Percentiles rank a stretch among this genome's conserved stretches.
phyloP scores from a whole-genome alignment of 2,888 invertebrate species.

The Thymelicus sylvestris region DNA sequence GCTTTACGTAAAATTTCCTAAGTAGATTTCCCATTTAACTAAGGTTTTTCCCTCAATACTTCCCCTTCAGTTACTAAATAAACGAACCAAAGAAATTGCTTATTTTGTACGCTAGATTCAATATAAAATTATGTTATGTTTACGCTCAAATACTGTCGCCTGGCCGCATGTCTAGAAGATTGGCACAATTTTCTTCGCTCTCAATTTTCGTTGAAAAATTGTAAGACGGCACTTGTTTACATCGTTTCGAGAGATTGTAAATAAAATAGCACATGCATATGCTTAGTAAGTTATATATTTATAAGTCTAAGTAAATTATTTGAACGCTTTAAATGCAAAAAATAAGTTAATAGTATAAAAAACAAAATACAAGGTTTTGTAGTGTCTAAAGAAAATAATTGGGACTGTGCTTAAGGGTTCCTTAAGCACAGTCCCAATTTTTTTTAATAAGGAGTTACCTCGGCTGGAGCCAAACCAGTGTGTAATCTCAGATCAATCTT shows the following conservation, averaged over 20 bases:
- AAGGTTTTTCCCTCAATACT: background rate
- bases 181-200: conserved; percentile 16
- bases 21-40: background rate
- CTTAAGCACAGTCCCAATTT: no score
- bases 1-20: background rate
- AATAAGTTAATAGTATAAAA: no score
- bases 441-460: no score
- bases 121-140: conserved; percentile 14
- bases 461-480: no score
- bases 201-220: conserved; percentile 13
- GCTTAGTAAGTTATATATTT: no score
- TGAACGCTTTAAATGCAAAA: no score
- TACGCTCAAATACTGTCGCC: conserved; percentile 10
- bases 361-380: no score
- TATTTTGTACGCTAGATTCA: conserved; percentile 8
- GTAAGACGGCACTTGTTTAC: conserved; percentile 8
- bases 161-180: conserved; percentile 15
- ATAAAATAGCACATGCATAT: background rate
- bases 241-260: background rate
- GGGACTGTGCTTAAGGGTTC: no score
- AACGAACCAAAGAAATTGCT: background rate
- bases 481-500: no score
- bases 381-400: no score
- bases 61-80: conserved; percentile 5
- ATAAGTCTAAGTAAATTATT: no score